Conservation (phyloP, 2,797 vertebrate genomes). For the Halcyon chelicuti region DNA sequence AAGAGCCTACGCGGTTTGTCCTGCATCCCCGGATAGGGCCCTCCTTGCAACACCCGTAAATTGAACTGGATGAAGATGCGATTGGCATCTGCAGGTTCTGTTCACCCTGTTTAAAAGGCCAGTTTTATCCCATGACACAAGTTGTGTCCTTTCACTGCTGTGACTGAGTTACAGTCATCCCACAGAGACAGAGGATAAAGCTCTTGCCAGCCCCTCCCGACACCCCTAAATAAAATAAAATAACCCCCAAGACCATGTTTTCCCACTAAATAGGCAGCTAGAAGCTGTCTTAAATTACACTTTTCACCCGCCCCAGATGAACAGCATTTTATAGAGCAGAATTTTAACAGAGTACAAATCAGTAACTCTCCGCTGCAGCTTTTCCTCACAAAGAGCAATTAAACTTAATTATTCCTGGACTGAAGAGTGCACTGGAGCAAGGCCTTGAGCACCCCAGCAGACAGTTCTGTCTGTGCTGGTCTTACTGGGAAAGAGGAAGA, state of each 20-base stretch:
- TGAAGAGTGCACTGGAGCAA: not conserved
- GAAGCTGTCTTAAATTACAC: not conserved
- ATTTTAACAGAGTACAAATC: not conserved
- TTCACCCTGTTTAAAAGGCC: not conserved
- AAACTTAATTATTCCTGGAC: not conserved
- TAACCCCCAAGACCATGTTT: not conserved
- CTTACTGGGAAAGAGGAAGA: not conserved
- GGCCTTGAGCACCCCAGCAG: not conserved
- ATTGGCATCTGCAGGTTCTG: not conserved
- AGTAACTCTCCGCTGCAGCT: not conserved
- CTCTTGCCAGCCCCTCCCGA: not conserved
- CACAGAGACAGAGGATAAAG: not conserved
- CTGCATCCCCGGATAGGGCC: rapidly evolving
- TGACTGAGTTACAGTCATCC: not conserved
- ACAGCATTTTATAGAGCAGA: not conserved
- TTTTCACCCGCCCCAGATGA: not conserved
- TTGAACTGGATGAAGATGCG: not conserved
- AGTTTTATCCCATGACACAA: not conserved
- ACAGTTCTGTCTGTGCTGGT: not conserved
- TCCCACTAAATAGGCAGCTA: not conserved
- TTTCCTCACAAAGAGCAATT: not conserved
- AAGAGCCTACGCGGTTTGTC: rapidly evolving
- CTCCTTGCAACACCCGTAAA: rapidly evolving
- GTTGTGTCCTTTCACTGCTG: not conserved
- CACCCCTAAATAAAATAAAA: not conserved